These are phyloP conservation scores for Tinea semifulvella DNA, from an alignment of 2,888 invertebrate species.

Conservation along the genomic window DNA sequence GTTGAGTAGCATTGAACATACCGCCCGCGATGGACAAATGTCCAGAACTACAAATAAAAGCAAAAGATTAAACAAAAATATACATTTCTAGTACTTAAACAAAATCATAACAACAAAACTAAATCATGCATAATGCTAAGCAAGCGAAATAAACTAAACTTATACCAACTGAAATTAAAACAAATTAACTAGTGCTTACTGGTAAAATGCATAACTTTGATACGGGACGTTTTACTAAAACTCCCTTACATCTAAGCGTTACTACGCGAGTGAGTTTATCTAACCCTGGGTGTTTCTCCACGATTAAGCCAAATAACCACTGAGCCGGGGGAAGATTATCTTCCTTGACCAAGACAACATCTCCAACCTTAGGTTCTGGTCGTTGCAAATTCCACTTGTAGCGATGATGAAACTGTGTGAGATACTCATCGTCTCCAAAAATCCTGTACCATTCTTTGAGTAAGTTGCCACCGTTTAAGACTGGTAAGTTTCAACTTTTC, in stretches of 20 bases:
- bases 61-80: too few relatives aligned
- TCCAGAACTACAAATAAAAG: too few relatives aligned
- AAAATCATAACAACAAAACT: too few relatives aligned
- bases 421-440: conserved; percentile 23
- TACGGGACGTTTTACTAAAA: conserved; percentile 15
- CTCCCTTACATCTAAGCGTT: conserved; percentile 13
- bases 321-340: conserved; percentile 20
- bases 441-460: conserved; percentile 23
- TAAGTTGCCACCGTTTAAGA: conserved; percentile 22
- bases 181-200: too few relatives aligned
- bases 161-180: too few relatives aligned
- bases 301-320: conserved; percentile 21
- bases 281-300: conserved; percentile 20
- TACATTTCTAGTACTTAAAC: too few relatives aligned
- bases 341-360: conserved; percentile 21
- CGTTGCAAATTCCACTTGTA: conserved; percentile 19
- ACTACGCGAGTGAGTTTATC: conserved; percentile 22
- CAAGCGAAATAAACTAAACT: too few relatives aligned
- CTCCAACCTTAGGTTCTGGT: conserved; percentile 20
- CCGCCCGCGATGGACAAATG: too few relatives aligned
- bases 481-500: conserved; percentile 11
- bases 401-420: conserved; percentile 16
- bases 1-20: too few relatives aligned
- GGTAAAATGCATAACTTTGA: conserved; percentile 15
- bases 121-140: too few relatives aligned